Evolutionary conservation across 2,888 invertebrate species (phyloP).

Genomic region (Muscina levida): DNA sequence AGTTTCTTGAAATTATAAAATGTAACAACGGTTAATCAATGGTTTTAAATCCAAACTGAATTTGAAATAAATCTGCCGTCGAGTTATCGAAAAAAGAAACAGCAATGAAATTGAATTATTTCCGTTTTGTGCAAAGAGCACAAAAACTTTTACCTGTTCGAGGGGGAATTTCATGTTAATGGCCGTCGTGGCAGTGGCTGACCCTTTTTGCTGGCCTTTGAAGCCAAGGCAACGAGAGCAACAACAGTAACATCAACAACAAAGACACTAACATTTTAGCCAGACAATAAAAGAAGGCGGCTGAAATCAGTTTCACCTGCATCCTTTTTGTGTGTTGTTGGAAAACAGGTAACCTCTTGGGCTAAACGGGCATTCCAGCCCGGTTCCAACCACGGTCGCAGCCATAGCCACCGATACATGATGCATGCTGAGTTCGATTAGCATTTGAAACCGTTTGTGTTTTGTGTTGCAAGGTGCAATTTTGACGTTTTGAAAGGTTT

Average conservation of each 20-base stretch:
- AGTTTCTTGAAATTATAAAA: background rate
- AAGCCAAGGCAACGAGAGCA: background rate
- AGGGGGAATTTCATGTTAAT: constrained; percentile 10
- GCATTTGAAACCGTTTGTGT: constrained; percentile 78
- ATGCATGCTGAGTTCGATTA: constrained; percentile 71
- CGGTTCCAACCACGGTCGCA: background rate
- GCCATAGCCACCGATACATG: constrained; percentile 36
- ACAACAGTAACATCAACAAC: constrained; percentile 35
- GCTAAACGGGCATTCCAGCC: constrained; percentile 31
- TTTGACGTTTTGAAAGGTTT: constrained; percentile 64
- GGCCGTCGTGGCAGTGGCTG: background rate
- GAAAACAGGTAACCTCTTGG: constrained; percentile 54
- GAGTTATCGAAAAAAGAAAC: background rate
- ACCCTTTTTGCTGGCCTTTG: constrained; percentile 18
- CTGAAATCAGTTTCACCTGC: constrained; percentile 77
- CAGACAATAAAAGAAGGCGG: constrained; percentile 14
- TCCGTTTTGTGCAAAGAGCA: constrained; percentile 30
- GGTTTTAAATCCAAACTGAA: constrained; percentile 14
- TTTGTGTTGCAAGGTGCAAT: constrained; percentile 75
- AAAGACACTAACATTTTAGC: constrained; percentile 32
- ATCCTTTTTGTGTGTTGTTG: constrained; percentile 70
- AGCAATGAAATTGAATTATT: constrained; percentile 49
- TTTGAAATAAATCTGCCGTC: constrained; percentile 28
- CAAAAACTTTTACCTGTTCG: constrained; percentile 9
- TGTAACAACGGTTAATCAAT: constrained; percentile 16